Percentiles rank a stretch among this genome's conserved stretches.
These are phyloP conservation scores for Sitta europaea DNA, from an alignment of 2,113 vertebrate species.

Conservation along the genomic window DNA sequence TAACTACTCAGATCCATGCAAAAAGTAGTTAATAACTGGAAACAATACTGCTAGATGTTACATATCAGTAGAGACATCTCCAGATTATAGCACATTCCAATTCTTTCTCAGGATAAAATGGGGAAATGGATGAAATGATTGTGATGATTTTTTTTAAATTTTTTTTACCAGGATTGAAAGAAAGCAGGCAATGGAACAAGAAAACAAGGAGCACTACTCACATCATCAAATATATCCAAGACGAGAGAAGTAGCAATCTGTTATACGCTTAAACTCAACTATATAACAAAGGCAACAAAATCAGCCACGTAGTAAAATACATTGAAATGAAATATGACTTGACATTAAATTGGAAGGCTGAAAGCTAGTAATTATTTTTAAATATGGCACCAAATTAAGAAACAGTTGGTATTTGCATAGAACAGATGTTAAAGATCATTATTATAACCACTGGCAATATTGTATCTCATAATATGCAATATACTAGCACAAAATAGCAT, in stretches of 20 bases:
- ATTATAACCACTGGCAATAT: constrained; percentile 6
- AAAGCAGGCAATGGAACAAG: not conserved
- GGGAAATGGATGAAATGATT: not conserved
- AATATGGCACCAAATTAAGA: constrained; percentile 2
- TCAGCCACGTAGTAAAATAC: not conserved
- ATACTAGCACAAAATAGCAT: not conserved
- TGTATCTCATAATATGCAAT: not conserved
- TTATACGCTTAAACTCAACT: not conserved
- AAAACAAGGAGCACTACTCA: not conserved
- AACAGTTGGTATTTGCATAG: constrained; percentile 13
- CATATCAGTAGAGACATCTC: not conserved
- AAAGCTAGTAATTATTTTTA: not conserved
- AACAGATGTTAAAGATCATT: constrained; percentile 44
- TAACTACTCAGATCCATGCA: rapidly evolving
- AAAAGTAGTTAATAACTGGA: not conserved
- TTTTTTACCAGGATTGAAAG: not conserved
- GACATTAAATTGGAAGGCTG: not conserved
- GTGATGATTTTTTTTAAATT: rapidly evolving
- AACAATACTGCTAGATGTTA: not conserved
- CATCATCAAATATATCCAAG: not conserved
- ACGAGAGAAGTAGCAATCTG: not conserved
- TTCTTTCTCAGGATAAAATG: not conserved
- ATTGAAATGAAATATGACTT: not conserved
- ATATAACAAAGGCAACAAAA: not conserved
- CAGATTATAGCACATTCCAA: not conserved